Evolutionary conservation across 1,140 invertebrate species (phyloP).

Genomic region (Stegodyphus dumicola): DNA sequence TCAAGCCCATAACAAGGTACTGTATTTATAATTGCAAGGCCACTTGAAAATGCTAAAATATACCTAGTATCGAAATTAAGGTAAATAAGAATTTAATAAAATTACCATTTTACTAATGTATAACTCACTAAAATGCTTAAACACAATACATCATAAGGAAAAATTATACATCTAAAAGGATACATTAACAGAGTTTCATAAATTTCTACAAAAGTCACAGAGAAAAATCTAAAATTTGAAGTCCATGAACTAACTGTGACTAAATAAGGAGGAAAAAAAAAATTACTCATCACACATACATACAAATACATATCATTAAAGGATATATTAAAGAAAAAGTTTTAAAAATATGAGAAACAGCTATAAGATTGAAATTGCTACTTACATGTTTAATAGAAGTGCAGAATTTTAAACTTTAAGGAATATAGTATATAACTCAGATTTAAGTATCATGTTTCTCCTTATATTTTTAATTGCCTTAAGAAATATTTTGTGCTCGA

Average conservation of each 20-base stretch:
- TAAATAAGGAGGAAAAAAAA: neutral
- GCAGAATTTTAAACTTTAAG: too few species aligned
- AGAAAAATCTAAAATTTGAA: neutral
- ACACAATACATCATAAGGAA: too few species aligned
- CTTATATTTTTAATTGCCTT: too few species aligned
- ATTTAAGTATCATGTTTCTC: too few species aligned
- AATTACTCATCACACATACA: too few species aligned
- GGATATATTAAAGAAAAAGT: too few species aligned
- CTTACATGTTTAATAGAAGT: neutral
- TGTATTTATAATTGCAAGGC: conserved; percentile 17
- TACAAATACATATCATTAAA: too few species aligned
- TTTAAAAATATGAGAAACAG: too few species aligned
- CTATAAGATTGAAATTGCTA: too few species aligned
- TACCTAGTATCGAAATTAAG: conserved; percentile 2
- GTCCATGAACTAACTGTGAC: neutral
- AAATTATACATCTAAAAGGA: neutral
- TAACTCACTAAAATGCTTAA: too few species aligned
- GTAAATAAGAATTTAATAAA: neutral
- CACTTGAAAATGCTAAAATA: neutral
- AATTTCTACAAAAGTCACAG: neutral
- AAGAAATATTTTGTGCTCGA: too few species aligned
- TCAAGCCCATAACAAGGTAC: conserved; percentile 19
- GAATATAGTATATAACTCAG: too few species aligned
- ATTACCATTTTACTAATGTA: neutral
- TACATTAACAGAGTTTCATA: neutral